These are phyloP conservation scores for Onchidella celtica DNA, from an alignment of 2,888 invertebrate genomes.

Conservation along the genomic window DNA sequence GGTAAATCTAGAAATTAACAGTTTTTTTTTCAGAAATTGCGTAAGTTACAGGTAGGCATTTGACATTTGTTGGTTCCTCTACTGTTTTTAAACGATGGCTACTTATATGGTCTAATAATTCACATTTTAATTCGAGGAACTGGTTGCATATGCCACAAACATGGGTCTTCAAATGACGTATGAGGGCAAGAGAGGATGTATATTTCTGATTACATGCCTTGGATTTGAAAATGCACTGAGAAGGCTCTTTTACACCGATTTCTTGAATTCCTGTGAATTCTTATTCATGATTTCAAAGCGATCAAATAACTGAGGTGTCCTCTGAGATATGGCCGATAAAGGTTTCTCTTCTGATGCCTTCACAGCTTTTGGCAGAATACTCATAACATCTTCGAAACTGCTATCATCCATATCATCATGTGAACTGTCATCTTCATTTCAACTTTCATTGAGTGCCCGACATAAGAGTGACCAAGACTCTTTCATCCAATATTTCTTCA, in stretches of 20 bases:
- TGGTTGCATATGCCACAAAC: slow-evolving; percentile 31
- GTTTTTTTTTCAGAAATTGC: background rate
- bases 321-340: background rate
- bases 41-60: background rate
- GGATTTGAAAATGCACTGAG: background rate
- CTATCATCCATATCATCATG: background rate
- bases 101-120: slow-evolving; percentile 4
- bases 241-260: slow-evolving; percentile 6
- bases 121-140: slow-evolving; percentile 30
- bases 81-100: background rate
- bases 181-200: slow-evolving; percentile 10
- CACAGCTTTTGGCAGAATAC: background rate
- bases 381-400: background rate
- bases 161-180: slow-evolving; percentile 30
- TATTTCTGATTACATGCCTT: slow-evolving; percentile 18
- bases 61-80: background rate
- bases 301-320: background rate
- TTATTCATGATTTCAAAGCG: background rate
- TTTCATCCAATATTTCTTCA: no score
- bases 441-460: background rate
- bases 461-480: background rate
- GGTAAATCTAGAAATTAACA: background rate
- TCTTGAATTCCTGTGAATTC: slow-evolving; percentile 4
- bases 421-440: background rate
- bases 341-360: background rate